A percentile compares a stretch with the other conserved stretches of the same genome.
These are phyloP conservation scores for Heliconius ethilla DNA, from an alignment of 2,888 invertebrate genomes.

Conservation along the genomic window DNA sequence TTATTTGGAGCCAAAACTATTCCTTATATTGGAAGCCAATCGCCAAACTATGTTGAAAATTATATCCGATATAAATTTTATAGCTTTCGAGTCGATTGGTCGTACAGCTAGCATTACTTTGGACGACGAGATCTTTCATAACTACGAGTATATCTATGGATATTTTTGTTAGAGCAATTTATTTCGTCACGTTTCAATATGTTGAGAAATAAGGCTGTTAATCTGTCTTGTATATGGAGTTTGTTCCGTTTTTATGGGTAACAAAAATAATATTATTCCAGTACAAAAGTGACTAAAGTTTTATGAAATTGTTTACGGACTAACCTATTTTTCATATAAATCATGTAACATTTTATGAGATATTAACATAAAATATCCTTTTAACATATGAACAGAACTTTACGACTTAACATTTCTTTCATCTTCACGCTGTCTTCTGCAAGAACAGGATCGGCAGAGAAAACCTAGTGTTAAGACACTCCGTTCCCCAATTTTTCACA, in stretches of 20 bases:
- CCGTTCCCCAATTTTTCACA: no score
- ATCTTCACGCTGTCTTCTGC: no score
- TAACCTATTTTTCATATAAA: constrained; percentile 1
- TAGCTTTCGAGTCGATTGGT: constrained; percentile 40
- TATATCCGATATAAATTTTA: constrained; percentile 44
- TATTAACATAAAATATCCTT: neutral
- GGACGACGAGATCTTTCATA: constrained; percentile 41
- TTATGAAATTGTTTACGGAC: constrained; percentile 3
- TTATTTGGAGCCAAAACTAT: constrained; percentile 31
- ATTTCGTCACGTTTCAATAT: constrained; percentile 37
- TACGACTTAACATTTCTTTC: neutral
- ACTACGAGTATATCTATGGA: constrained; percentile 25
- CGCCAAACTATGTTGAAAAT: constrained; percentile 41
- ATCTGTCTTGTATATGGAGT: constrained; percentile 33
- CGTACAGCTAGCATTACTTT: constrained; percentile 38
- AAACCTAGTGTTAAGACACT: no score
- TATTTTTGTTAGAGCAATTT: constrained; percentile 34
- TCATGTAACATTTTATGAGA: constrained; percentile 3
- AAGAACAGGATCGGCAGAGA: no score
- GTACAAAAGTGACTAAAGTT: constrained; percentile 15
- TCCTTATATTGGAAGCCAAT: constrained; percentile 33
- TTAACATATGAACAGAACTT: neutral
- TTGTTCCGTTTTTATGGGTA: constrained; percentile 26
- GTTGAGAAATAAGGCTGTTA: constrained; percentile 27
- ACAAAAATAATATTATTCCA: constrained; percentile 28